A percentile compares a stretch with the other conserved stretches of the same genome.
These are phyloP conservation scores for Arctocebus calabarensis DNA, from an alignment of 2,797 vertebrate species.

Conservation along the genomic window DNA sequence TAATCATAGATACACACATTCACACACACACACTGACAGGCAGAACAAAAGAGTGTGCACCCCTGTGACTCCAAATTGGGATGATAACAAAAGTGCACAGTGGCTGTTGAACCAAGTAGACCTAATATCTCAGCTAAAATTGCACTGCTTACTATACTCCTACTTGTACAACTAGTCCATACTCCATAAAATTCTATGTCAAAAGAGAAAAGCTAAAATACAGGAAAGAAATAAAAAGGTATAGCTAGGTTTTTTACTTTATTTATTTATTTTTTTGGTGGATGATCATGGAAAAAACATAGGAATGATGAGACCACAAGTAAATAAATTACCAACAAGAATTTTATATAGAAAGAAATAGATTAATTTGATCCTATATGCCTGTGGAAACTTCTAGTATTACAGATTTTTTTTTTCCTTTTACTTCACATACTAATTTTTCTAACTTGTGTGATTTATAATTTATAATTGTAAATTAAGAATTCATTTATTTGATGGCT, in stretches of 20 bases:
- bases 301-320: not conserved
- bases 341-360: not conserved
- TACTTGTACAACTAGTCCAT: not conserved
- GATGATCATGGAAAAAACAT: not conserved
- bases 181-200: not conserved
- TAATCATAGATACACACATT: not conserved
- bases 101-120: not conserved
- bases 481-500: not conserved
- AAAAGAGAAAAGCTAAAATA: not conserved
- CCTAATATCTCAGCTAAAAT: not conserved
- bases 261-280: not conserved
- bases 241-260: not conserved
- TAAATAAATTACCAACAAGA: not conserved
- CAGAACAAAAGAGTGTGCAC: not conserved
- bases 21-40: not conserved
- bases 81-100: not conserved
- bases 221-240: not conserved
- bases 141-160: not conserved
- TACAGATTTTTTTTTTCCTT: not conserved
- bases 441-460: not conserved
- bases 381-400: not conserved
- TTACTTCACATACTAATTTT: not conserved
- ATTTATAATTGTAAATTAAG: not conserved
- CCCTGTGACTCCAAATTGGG: not conserved
- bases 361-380: not conserved